Evolutionary conservation across 2,113 vertebrate genomes (phyloP), one percentile per base, ranked within the genome.

Genomic region (Anolis carolinensis): DNA sequence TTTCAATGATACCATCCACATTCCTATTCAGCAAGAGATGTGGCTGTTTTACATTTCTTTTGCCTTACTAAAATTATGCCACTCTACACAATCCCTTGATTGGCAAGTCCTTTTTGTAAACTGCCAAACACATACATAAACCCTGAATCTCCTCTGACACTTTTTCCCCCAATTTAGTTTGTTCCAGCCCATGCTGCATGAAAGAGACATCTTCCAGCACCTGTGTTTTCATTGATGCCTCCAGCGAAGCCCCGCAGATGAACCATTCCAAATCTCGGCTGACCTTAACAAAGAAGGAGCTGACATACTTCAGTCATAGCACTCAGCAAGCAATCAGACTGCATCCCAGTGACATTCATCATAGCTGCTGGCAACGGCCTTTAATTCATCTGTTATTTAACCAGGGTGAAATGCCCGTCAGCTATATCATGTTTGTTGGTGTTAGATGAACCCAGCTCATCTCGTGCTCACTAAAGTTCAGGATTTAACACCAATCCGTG

Each of bases 361-460:
- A 93, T 93, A 95, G 96, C 95, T 95, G 67, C 95, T 91, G 93
- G 94, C 96, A 93, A 87, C 83, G 88, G 94, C 95, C 95, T 96
- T 96, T 96, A 95, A 95, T 96, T 97, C 95, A 95, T 96, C 95
- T 97, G 96, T 93, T 97, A 95, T 96, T 97, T 96, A 95, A 94
- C 94, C 92, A 93, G 93, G 91, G 93, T 95, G 94, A 96, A 93
- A 94, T 88, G 82, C 95, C 96, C 95, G 89, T 80, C 88, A 92
- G 96, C 95, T 96, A 87, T 95, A 89, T 94, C 95, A 94, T 94
- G 91, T 96, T 95, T 95, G 94, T 95, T 95, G 94, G 94, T 96
- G 96, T 96, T 95, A 96, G 93, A 90, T 95, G 94, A 96, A 95
- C 93, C 86, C 90, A 86, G 93, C 92, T 96, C 91, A 89, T 96